Percentiles rank a stretch among this genome's conserved stretches.
Conservation (phyloP, 2,113 vertebrate species). For the Gorsachius goisagi region DNA sequence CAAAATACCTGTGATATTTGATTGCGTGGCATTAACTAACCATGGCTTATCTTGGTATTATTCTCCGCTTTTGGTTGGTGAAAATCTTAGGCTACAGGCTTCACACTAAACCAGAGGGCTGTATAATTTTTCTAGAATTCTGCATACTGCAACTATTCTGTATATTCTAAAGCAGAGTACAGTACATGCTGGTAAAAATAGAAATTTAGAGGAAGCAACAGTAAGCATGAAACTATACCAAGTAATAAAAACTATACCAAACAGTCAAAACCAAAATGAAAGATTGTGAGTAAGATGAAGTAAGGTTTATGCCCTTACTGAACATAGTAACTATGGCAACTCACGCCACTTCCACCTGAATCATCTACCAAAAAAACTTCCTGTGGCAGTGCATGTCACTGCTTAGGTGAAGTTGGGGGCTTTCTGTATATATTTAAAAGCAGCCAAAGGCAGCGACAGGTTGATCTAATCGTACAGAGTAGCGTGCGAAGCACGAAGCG, state of each 20-base stretch:
- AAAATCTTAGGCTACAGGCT: neutral
- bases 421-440: neutral
- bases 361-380: neutral
- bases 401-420: neutral
- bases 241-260: neutral
- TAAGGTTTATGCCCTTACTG: neutral
- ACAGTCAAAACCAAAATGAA: neutral
- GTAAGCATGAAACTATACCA: neutral
- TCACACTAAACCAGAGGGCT: neutral
- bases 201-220: neutral
- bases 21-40: neutral
- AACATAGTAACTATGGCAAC: neutral
- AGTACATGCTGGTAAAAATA: neutral
- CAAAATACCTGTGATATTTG: neutral
- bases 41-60: neutral
- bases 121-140: neutral
- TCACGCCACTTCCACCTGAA: neutral
- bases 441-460: neutral
- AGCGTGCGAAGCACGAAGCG: neutral
- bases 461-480: neutral
- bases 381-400: neutral
- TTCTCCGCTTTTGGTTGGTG: neutral
- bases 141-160: neutral
- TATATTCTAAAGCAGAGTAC: neutral
- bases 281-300: neutral